These are phyloP conservation scores for Drosophila obscura DNA, from an alignment of 1,140 invertebrate genomes.

Conservation along the genomic window DNA sequence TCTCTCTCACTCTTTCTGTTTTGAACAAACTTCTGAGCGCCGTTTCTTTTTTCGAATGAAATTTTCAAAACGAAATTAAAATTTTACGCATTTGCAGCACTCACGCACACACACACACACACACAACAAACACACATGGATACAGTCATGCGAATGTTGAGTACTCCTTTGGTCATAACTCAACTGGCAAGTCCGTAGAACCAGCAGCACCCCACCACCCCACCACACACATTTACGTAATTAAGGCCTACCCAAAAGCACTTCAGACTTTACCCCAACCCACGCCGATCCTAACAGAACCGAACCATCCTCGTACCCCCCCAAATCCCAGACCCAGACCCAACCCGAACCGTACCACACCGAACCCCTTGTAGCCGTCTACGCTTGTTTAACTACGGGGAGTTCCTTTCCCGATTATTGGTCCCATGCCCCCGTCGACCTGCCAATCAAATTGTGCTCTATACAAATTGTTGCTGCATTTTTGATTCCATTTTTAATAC, in stretches of 20 bases:
- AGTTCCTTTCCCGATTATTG: constrained; percentile 56
- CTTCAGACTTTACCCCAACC: constrained; percentile 69
- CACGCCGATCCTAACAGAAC: constrained; percentile 1
- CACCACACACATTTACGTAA: constrained; percentile 73
- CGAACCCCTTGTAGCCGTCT: constrained; percentile 26
- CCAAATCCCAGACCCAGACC: not conserved
- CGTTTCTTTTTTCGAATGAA: constrained; percentile 63
- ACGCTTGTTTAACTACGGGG: constrained; percentile 44
- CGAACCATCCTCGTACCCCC: not conserved
- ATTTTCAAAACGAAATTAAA: constrained; percentile 82
- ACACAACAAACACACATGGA: constrained; percentile 11
- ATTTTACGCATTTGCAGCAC: constrained; percentile 74
- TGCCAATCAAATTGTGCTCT: constrained; percentile 75
- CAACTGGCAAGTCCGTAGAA: constrained; percentile 49
- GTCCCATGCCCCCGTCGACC: constrained; percentile 37
- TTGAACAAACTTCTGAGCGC: constrained; percentile 64
- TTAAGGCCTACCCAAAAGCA: constrained; percentile 79
- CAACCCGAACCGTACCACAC: constrained; percentile 18
- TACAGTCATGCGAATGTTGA: constrained; percentile 52
- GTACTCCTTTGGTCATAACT: constrained; percentile 79
- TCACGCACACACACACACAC: constrained; percentile 37
- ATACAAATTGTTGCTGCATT: constrained; percentile 75
- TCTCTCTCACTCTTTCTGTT: too few relatives aligned
- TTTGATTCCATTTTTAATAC: constrained; percentile 68
- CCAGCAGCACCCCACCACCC: too few relatives aligned